Evolutionary conservation across 2,888 invertebrate species (phyloP).

Genomic region (Toxonevra muliebris): DNA sequence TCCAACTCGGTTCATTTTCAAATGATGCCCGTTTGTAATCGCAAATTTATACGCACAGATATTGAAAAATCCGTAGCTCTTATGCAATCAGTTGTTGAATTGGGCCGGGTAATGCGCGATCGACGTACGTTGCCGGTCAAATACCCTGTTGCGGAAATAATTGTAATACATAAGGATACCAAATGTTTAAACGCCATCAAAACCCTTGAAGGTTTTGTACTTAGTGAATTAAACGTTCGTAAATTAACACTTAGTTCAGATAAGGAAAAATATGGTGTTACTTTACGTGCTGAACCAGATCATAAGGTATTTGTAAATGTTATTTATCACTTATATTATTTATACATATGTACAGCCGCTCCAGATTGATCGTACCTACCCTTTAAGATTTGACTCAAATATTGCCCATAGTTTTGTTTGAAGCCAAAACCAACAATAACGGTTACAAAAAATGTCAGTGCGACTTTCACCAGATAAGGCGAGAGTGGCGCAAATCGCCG

Average conservation of each 20-base stretch:
- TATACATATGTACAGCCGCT: neutral
- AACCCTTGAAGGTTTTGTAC: constrained; percentile 83
- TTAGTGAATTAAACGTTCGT: constrained; percentile 93
- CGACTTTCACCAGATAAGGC: too few species aligned
- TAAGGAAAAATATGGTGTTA: constrained; percentile 91
- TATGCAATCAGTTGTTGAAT: constrained; percentile 95
- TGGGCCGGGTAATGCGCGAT: constrained; percentile 92
- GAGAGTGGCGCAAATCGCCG: too few species aligned
- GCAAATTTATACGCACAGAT: constrained; percentile 77
- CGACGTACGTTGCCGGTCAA: constrained; percentile 93
- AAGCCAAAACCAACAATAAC: too few species aligned
- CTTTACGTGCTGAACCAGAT: constrained; percentile 92
- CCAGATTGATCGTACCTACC: neutral
- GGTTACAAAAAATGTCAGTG: too few species aligned
- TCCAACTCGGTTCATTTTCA: constrained; percentile 90
- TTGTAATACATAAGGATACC: constrained; percentile 90
- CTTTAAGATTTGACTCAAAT: too few species aligned
- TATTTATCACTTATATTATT: neutral
- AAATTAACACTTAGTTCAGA: constrained; percentile 86
- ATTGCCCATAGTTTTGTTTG: too few species aligned
- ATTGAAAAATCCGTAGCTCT: constrained; percentile 90
- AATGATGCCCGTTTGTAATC: constrained; percentile 82
- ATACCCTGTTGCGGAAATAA: constrained; percentile 94
- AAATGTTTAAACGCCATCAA: constrained; percentile 80
- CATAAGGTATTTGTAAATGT: constrained; percentile 70